phyloP scores from a whole-genome alignment of 1,140 invertebrate species.

The Drosophila pseudoobscura region DNA sequence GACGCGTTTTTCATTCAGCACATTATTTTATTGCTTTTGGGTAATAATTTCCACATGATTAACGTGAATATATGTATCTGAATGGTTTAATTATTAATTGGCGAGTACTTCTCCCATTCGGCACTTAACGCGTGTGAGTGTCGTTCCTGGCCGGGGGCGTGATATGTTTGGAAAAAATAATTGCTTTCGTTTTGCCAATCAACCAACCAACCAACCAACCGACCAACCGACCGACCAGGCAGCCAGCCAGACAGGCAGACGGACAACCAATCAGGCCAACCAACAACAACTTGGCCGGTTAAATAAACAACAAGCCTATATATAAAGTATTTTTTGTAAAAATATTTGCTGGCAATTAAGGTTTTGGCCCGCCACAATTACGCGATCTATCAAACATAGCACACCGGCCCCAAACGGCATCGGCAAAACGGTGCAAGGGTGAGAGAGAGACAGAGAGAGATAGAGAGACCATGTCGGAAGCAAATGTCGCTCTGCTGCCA shows the following conservation, averaged over 20 bases:
- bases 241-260: too few relatives aligned
- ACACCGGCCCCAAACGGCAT: constrained; percentile 1
- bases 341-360: constrained; percentile 66
- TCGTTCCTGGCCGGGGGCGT: constrained; percentile 20
- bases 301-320: constrained; percentile 30
- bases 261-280: neutral
- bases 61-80: constrained; percentile 67
- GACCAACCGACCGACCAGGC: too few relatives aligned
- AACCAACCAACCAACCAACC: constrained; percentile 6
- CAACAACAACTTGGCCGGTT: constrained; percentile 16
- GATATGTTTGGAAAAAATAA: constrained; percentile 43
- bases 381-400: constrained; percentile 49
- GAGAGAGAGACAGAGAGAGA: neutral
- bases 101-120: constrained; percentile 1
- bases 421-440: neutral
- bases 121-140: constrained; percentile 12
- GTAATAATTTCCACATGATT: constrained; percentile 59
- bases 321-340: constrained; percentile 14
- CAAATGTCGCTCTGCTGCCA: too few relatives aligned
- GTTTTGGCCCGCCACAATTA: constrained; percentile 31
- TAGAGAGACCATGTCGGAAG: neutral
- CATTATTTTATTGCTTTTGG: neutral
- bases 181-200: constrained; percentile 40
- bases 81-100: constrained; percentile 65
- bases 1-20: constrained; percentile 14